Evolutionary conservation across 2,888 invertebrate genomes (phyloP).

Genomic region (Oeneis ivallda): DNA sequence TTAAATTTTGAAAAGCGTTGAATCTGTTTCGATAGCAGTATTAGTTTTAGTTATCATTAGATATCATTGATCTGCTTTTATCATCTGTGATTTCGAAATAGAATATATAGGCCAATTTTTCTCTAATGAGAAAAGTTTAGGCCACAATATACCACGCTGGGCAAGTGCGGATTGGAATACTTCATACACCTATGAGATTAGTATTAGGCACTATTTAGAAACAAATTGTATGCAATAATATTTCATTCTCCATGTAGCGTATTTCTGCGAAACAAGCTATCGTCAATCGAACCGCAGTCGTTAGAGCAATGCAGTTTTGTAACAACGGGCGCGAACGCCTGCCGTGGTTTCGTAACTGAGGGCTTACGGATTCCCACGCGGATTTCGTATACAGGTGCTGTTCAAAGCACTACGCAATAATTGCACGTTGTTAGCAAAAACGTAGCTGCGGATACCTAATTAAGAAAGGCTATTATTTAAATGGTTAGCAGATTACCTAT

Average conservation of each 20-base stretch:
- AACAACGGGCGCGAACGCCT: conserved; percentile 40
- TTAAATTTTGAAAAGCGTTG: not conserved
- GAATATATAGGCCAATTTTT: no score
- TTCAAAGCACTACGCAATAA: conserved; percentile 40
- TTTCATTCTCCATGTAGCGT: no score
- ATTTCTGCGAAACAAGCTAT: conserved; percentile 2
- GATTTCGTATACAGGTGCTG: conserved; percentile 76
- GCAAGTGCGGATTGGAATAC: no score
- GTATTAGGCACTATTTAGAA: no score
- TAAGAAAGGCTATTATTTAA: conserved; percentile 21
- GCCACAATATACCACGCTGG: no score
- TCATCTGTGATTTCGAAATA: no score
- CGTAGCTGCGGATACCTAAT: conserved; percentile 24
- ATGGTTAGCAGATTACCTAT: not conserved
- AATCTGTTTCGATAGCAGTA: not conserved
- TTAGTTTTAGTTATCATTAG: not conserved
- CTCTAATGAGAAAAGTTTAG: no score
- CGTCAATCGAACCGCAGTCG: conserved; percentile 22
- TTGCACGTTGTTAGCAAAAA: conserved; percentile 38
- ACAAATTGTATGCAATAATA: not conserved
- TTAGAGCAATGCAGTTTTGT: conserved; percentile 36
- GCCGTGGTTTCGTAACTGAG: conserved; percentile 64
- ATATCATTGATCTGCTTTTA: no score
- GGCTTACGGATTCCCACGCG: conserved; percentile 75
- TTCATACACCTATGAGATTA: no score